These are phyloP conservation scores for Acleris literana DNA, from an alignment of 2,888 invertebrate species.

Conservation along the genomic window DNA sequence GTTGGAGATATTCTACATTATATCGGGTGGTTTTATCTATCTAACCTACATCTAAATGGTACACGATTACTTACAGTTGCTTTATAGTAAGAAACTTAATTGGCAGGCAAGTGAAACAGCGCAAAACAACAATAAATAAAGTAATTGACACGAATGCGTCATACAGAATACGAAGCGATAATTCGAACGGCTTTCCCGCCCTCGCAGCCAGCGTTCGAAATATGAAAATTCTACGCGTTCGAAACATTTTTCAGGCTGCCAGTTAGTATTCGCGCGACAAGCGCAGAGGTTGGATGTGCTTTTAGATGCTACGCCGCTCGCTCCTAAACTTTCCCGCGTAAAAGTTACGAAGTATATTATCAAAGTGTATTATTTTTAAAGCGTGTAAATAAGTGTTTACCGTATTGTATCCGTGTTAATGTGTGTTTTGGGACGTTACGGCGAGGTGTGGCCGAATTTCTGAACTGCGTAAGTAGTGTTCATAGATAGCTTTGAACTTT, in stretches of 20 bases:
- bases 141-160: conserved; percentile 40
- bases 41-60: too few relatives aligned
- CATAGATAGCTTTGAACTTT: conserved; percentile 42
- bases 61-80: too few relatives aligned
- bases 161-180: conserved; percentile 51
- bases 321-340: conserved; percentile 63
- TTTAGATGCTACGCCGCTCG: conserved; percentile 38
- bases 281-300: conserved; percentile 55
- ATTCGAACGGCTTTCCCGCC: conserved; percentile 62
- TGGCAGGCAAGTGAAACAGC: conserved; percentile 12
- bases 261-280: conserved; percentile 61
- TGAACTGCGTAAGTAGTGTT: conserved; percentile 46
- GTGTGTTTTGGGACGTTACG: conserved; percentile 44
- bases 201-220: conserved; percentile 56
- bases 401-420: conserved; percentile 49
- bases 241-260: conserved; percentile 54
- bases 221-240: conserved; percentile 57
- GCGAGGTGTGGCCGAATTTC: conserved; percentile 42
- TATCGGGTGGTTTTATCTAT: too few relatives aligned
- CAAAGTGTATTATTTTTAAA: conserved; percentile 31
- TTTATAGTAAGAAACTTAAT: not conserved
- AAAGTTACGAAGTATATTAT: conserved; percentile 52
- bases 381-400: conserved; percentile 48
- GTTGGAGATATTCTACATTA: too few relatives aligned
- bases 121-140: conserved; percentile 27